A percentile compares a stretch with the other conserved stretches of the same genome.
phyloP scores from a whole-genome alignment of 2,797 vertebrate genomes.

The Pseudocheirus occidentalis region DNA sequence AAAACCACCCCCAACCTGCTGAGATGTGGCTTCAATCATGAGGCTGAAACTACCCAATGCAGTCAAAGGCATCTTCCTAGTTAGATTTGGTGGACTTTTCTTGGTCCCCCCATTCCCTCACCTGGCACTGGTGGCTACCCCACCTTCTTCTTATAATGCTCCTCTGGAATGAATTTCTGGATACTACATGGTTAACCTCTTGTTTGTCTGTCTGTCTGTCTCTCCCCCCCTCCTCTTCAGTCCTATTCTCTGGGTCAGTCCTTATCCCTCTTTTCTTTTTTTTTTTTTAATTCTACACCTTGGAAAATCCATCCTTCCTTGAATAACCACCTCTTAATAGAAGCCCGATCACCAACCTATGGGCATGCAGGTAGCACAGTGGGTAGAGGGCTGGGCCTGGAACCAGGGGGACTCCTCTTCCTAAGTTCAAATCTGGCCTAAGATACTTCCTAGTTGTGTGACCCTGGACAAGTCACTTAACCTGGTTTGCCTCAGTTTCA shows the following conservation, averaged over 20 bases:
- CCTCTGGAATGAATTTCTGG: neutral
- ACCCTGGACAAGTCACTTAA: neutral
- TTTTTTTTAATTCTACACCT: neutral
- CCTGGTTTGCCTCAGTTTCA: neutral
- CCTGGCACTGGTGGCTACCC: neutral
- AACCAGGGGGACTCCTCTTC: neutral
- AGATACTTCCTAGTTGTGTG: neutral
- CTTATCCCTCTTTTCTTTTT: neutral
- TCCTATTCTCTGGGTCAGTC: neutral
- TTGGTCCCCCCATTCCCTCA: neutral
- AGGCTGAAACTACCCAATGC: neutral
- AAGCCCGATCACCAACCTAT: neutral
- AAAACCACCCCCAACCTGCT: neutral
- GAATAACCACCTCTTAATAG: neutral
- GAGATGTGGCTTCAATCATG: neutral
- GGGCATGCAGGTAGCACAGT: neutral
- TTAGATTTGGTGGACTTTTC: neutral
- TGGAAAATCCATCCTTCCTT: neutral
- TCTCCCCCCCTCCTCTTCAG: neutral
- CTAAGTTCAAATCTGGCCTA: neutral
- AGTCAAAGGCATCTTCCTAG: neutral
- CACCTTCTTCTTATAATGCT: neutral
- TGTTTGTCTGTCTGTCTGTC: neutral
- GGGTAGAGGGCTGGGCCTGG: neutral
- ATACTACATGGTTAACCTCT: neutral